A percentile compares a stretch with the other conserved stretches of the same genome.
Evolutionary conservation across 2,113 vertebrate genomes (phyloP).

Genomic region (Urocitellus parryii): DNA sequence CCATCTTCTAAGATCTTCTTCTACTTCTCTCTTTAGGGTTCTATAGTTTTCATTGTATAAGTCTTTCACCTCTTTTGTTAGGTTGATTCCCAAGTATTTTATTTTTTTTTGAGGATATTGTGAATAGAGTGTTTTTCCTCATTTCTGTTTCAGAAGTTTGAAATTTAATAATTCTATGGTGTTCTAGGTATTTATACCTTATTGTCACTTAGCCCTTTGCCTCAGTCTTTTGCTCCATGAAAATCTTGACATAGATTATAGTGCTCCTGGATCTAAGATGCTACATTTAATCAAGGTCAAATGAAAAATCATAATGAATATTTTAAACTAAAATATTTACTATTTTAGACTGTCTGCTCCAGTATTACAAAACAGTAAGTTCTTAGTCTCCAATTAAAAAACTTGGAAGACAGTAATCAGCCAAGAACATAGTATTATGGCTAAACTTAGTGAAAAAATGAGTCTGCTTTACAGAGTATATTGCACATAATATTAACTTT

Average conservation of each 20-base stretch:
- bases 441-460: not conserved
- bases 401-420: not conserved
- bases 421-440: not conserved
- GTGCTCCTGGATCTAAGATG: not conserved
- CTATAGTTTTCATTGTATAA: too few species aligned
- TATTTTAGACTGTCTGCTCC: not conserved
- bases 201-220: not conserved
- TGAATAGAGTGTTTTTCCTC: too few species aligned
- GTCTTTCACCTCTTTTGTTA: too few species aligned
- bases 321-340: conserved; percentile 16
- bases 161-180: not conserved
- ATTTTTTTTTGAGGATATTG: too few species aligned
- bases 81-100: too few species aligned
- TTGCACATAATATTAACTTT: not conserved
- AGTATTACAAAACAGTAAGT: not conserved
- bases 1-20: too few species aligned
- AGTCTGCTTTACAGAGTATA: not conserved
- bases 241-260: conserved; percentile 10
- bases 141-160: too few species aligned
- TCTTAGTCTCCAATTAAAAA: not conserved
- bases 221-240: not conserved
- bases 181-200: not conserved
- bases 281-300: not conserved
- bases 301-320: not conserved
- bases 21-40: too few species aligned